Percentiles rank a stretch among this genome's conserved stretches.
Evolutionary conservation across 2,113 vertebrate species (phyloP).

Genomic region (Leucoraja erinaceus): DNA sequence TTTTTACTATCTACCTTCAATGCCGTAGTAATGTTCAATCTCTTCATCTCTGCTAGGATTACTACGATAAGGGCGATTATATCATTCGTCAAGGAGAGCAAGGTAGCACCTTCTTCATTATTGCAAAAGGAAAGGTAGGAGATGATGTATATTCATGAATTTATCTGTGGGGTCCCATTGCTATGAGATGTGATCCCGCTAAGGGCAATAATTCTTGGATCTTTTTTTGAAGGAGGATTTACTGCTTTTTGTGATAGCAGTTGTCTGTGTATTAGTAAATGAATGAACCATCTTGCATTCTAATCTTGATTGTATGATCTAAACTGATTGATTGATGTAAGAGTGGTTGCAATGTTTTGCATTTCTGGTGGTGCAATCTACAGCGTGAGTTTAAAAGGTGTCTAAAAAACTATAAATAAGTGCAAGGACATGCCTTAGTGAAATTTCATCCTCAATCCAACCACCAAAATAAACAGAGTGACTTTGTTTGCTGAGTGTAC

Average conservation of each 20-base stretch:
- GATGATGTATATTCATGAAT: not conserved
- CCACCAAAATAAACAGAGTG: not conserved
- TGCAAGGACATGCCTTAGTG: not conserved
- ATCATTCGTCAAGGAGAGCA: slow-evolving; percentile 86
- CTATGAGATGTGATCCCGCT: not conserved
- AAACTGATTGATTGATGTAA: not conserved
- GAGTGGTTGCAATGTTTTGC: not conserved
- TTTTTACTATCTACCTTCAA: not conserved
- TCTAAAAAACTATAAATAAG: not conserved
- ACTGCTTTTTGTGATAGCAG: not conserved
- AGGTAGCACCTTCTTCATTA: slow-evolving; percentile 88
- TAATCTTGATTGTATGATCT: not conserved
- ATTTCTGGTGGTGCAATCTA: not conserved
- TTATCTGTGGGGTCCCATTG: too few species aligned
- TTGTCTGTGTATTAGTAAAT: not conserved
- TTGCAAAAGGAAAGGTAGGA: slow-evolving; percentile 81
- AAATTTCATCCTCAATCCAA: not conserved
- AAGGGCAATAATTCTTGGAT: not conserved
- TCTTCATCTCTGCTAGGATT: slow-evolving; percentile 59
- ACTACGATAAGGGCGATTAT: slow-evolving; percentile 83
- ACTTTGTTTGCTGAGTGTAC: not conserved
- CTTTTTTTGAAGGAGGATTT: not conserved
- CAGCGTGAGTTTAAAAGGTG: not conserved
- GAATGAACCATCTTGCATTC: not conserved
- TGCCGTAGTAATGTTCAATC: not conserved